Conservation (phyloP, 2,113 vertebrate genomes). For the Monarcha castaneiventris region DNA sequence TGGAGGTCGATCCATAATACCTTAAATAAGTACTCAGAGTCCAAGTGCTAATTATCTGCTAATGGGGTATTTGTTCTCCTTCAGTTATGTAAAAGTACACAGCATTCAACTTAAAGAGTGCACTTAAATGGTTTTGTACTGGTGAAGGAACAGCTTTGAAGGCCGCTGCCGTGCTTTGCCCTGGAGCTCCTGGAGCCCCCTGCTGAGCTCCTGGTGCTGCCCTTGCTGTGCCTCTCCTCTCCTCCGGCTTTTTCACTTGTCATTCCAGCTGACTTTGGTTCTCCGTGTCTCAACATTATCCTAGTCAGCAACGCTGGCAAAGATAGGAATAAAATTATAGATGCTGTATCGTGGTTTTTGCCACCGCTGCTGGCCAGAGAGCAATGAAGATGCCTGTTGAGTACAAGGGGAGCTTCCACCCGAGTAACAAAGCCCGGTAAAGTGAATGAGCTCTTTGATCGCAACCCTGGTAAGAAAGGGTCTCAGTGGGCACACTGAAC, state of each 20-base stretch:
- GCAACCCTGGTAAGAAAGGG: not conserved
- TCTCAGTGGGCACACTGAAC: not conserved
- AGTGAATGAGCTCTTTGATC: slow-evolving; percentile 20
- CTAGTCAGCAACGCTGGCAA: not conserved
- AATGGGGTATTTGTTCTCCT: slow-evolving; percentile 44
- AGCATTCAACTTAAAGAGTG: slow-evolving; percentile 10
- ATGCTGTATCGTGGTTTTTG: not conserved
- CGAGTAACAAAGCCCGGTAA: not conserved
- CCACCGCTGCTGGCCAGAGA: not conserved
- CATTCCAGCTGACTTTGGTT: not conserved
- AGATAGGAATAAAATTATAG: not conserved
- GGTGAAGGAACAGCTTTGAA: not conserved
- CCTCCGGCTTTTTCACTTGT: not conserved
- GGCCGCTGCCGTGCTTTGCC: not conserved
- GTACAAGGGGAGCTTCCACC: not conserved
- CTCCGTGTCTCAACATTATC: not conserved
- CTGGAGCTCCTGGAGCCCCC: not conserved
- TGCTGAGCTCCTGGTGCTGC: not conserved
- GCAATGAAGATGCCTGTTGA: not conserved
- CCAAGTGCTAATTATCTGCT: slow-evolving; percentile 46
- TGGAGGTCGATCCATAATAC: slow-evolving; percentile 3
- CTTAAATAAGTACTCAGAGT: slow-evolving; percentile 30
- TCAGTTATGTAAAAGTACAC: slow-evolving; percentile 47
- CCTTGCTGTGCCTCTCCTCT: not conserved
- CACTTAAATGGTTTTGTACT: not conserved